These are phyloP conservation scores for Cremastobaeus sp. DNA, from an alignment of 2,888 invertebrate genomes.

Conservation along the genomic window DNA sequence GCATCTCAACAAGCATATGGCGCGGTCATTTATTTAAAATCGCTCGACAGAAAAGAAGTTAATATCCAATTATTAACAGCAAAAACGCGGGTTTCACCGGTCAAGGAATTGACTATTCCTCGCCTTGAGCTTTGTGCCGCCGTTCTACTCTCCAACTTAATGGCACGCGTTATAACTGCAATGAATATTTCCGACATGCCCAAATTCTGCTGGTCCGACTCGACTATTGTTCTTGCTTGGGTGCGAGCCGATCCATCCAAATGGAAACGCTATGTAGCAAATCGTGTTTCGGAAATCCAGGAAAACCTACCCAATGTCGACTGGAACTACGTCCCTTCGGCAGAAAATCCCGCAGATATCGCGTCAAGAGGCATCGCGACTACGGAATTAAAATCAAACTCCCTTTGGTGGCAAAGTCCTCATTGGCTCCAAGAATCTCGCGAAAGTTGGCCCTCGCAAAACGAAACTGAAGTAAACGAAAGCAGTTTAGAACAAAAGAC, in stretches of 20 bases:
- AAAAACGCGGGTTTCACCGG: not conserved
- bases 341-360: not conserved
- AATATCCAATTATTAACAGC: not conserved
- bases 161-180: too few species aligned
- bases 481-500: not conserved
- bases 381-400: too few species aligned
- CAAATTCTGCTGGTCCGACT: too few species aligned
- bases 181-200: too few species aligned
- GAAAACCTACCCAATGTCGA: not conserved
- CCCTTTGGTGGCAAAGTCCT: not conserved
- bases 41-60: not conserved
- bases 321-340: not conserved
- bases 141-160: too few species aligned
- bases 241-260: too few species aligned
- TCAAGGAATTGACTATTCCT: not conserved
- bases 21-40: not conserved
- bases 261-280: too few species aligned
- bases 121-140: too few species aligned
- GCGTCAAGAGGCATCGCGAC: too few species aligned
- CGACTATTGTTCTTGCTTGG: too few species aligned
- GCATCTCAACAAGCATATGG: not conserved
- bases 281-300: too few species aligned
- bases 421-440: not conserved
- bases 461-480: not conserved
- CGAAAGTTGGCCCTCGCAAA: not conserved